Percentiles rank a stretch among this genome's conserved stretches.
phyloP scores from a whole-genome alignment of 2,888 invertebrate genomes.

The Fissipunctia ypsillon region DNA sequence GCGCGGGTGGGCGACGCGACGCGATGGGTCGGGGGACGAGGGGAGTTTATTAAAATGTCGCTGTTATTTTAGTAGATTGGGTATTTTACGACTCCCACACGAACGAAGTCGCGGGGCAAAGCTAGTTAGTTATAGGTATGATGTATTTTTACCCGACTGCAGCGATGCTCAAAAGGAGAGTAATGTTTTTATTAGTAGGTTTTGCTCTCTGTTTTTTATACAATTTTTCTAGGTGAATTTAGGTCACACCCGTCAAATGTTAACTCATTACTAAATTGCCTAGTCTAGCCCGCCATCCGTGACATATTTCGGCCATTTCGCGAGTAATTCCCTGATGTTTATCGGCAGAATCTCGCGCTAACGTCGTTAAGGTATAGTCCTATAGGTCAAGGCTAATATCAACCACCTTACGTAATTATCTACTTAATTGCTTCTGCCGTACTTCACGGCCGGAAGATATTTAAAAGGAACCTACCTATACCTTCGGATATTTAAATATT shows the following conservation, averaged over 20 bases:
- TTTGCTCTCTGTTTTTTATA: background rate
- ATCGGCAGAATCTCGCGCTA: conserved; percentile 31
- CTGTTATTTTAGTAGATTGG: no score
- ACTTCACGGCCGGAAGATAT: background rate
- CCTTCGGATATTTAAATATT: background rate
- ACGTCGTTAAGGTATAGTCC: conserved; percentile 26
- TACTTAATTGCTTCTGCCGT: conserved; percentile 34
- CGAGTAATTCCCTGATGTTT: conserved; percentile 37
- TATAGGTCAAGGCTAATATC: conserved; percentile 41
- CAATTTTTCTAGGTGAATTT: background rate
- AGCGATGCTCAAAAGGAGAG: background rate
- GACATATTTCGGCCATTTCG: conserved; percentile 44
- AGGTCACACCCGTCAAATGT: background rate
- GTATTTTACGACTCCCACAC: no score
- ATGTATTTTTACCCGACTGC: background rate
- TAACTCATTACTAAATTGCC: conserved; percentile 22
- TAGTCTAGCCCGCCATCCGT: conserved; percentile 15
- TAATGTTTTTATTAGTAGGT: no score
- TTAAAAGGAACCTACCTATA: conserved; percentile 27
- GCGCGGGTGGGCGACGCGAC: no score
- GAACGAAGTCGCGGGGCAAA: no score
- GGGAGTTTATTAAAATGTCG: no score
- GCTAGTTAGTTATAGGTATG: background rate
- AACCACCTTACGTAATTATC: conserved; percentile 35
- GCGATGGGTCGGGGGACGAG: no score